A percentile compares a stretch with the other conserved stretches of the same genome.
These are phyloP conservation scores for Nyctibius grandis DNA, from an alignment of 2,797 vertebrate genomes.

Conservation along the genomic window DNA sequence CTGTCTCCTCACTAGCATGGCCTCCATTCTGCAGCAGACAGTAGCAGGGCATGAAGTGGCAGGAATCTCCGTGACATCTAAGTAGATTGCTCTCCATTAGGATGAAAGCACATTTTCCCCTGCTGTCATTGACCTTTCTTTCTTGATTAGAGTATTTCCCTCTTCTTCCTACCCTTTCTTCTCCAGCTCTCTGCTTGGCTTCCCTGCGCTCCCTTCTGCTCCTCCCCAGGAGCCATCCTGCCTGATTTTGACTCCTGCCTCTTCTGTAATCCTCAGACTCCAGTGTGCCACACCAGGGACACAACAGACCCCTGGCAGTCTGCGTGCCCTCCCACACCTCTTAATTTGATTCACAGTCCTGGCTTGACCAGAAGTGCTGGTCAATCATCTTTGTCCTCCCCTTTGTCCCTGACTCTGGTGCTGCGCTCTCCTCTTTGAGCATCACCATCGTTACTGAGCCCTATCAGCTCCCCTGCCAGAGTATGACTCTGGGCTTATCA, in stretches of 20 bases:
- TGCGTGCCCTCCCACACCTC: neutral
- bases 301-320: neutral
- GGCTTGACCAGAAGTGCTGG: neutral
- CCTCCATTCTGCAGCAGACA: neutral
- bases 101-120: neutral
- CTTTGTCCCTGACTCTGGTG: neutral
- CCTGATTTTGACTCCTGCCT: neutral
- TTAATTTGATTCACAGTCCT: neutral
- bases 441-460: neutral
- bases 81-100: neutral
- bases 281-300: neutral
- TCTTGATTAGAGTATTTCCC: neutral
- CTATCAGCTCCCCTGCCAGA: neutral
- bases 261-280: neutral
- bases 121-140: neutral
- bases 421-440: neutral
- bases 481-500: neutral
- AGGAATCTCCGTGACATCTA: neutral
- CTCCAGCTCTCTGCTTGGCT: neutral
- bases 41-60: neutral
- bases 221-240: neutral
- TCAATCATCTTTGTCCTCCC: neutral
- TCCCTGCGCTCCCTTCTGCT: neutral
- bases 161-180: neutral
- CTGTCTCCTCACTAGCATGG: neutral